Evolutionary conservation across 2,888 invertebrate species (phyloP).

Genomic region (Drosophila siamana): DNA sequence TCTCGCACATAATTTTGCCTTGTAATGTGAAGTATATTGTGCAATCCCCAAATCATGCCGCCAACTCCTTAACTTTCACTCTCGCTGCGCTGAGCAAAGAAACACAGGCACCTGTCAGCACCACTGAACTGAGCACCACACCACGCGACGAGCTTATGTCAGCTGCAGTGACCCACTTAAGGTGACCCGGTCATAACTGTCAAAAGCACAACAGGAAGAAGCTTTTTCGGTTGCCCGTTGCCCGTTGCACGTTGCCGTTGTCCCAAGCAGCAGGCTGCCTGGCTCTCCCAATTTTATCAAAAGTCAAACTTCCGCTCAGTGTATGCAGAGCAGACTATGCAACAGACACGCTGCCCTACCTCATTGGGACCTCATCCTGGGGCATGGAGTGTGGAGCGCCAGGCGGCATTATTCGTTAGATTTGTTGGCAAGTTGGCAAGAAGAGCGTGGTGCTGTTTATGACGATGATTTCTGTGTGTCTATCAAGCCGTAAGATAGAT

Average conservation of each 20-base stretch:
- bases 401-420: constrained; percentile 54
- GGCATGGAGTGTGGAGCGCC: constrained; percentile 52
- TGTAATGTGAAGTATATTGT: not conserved
- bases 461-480: constrained; percentile 61
- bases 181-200: constrained; percentile 16
- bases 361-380: not conserved
- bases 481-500: constrained; percentile 30
- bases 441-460: no score
- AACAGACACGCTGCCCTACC: not conserved
- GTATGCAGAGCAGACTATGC: constrained; percentile 40
- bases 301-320: constrained; percentile 74
- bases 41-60: no score
- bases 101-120: constrained; percentile 46
- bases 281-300: constrained; percentile 50
- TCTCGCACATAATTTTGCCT: not conserved
- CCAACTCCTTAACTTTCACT: constrained; percentile 46
- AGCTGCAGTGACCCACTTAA: constrained; percentile 60
- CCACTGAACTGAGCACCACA: no score
- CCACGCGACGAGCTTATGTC: constrained; percentile 43
- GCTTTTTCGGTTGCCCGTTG: constrained; percentile 38
- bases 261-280: no score
- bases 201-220: constrained; percentile 65
- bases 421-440: constrained; percentile 64
- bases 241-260: constrained; percentile 30
- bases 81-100: not conserved